These are phyloP conservation scores for Zaprionus taronus DNA, from an alignment of 1,140 invertebrate species.

Conservation along the genomic window DNA sequence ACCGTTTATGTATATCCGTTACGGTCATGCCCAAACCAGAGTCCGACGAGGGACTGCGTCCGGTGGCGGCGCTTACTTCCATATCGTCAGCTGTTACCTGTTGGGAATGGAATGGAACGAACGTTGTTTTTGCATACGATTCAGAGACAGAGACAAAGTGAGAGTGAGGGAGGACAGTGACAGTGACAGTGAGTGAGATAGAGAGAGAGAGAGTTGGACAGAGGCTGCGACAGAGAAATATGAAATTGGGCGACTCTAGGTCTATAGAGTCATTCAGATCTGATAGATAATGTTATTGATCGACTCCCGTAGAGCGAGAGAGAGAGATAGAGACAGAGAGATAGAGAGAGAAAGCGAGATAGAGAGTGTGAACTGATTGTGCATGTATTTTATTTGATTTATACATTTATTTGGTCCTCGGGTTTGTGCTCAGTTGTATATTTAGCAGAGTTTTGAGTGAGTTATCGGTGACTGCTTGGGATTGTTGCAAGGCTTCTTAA, in stretches of 20 bases:
- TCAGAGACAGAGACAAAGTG: constrained; percentile 51
- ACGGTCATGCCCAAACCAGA: constrained; percentile 82
- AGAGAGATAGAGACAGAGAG: constrained; percentile 13
- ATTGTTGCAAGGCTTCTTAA: constrained; percentile 8
- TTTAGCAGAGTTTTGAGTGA: constrained; percentile 35
- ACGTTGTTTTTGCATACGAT: constrained; percentile 64
- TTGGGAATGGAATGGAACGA: constrained; percentile 71
- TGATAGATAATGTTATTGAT: not conserved
- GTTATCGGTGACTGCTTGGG: constrained; percentile 41
- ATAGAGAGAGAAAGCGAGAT: constrained; percentile 11
- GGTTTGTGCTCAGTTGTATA: constrained; percentile 21
- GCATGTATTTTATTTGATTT: constrained; percentile 25
- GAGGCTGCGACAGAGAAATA: constrained; percentile 35
- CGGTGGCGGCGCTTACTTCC: constrained; percentile 83
- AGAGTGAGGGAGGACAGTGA: constrained; percentile 23
- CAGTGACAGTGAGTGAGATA: constrained; percentile 26
- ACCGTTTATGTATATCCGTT: constrained; percentile 84
- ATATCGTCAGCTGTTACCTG: constrained; percentile 84
- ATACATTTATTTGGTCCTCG: constrained; percentile 14
- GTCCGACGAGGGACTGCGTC: constrained; percentile 83
- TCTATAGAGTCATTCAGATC: constrained; percentile 20
- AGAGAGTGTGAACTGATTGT: constrained; percentile 13
- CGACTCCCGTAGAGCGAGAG: constrained; percentile 8
- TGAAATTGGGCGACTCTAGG: not conserved
- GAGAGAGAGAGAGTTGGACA: constrained; percentile 22